Evolutionary conservation across 1,140 invertebrate species (phyloP).

Genomic region (Drosophila kurseongensis): DNA sequence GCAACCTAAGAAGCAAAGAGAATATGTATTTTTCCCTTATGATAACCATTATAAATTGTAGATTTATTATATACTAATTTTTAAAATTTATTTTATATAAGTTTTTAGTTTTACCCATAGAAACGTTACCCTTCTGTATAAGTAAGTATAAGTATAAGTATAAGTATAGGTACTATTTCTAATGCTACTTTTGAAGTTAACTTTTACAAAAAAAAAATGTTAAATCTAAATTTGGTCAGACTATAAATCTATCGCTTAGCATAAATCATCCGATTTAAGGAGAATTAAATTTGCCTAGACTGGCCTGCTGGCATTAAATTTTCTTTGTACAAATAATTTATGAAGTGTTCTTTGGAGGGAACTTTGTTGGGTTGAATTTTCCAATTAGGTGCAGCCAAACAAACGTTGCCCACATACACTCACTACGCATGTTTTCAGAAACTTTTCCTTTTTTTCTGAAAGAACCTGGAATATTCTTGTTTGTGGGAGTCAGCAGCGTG

Average conservation of each 20-base stretch:
- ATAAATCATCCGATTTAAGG: background rate
- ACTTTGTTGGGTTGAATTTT: conserved; percentile 51
- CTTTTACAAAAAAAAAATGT: no score
- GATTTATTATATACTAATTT: no score
- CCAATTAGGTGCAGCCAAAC: conserved; percentile 59
- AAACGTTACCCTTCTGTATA: no score
- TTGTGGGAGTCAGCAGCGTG: conserved; percentile 21
- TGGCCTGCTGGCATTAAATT: background rate
- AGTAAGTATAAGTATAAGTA: no score
- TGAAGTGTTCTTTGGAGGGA: conserved; percentile 2
- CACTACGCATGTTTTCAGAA: conserved; percentile 30
- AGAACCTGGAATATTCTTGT: conserved; percentile 21
- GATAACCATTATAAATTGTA: background rate
- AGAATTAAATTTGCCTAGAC: background rate
- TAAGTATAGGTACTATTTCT: no score
- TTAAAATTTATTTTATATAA: no score
- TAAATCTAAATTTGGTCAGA: no score
- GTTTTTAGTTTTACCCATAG: no score
- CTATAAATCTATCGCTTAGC: background rate
- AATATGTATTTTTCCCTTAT: background rate
- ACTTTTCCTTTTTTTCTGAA: conserved; percentile 4
- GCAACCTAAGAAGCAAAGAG: background rate
- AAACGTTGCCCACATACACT: conserved; percentile 18
- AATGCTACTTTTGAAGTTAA: no score
- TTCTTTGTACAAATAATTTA: background rate